These are phyloP conservation scores for Agelastica alni DNA, from an alignment of 2,888 invertebrate species.

Conservation along the genomic window DNA sequence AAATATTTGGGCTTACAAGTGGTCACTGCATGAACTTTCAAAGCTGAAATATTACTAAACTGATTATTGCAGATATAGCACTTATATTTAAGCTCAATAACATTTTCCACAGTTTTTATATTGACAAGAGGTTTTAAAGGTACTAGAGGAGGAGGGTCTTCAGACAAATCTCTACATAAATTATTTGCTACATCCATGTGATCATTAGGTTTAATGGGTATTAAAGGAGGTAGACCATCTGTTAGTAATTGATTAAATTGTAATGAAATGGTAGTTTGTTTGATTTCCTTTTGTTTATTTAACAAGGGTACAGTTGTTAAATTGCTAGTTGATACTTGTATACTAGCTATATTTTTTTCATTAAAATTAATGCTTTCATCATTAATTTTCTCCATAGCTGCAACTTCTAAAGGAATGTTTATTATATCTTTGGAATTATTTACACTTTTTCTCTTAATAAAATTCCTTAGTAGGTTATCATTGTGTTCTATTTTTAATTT, in stretches of 20 bases:
- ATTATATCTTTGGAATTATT: too few relatives aligned
- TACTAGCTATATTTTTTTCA: too few relatives aligned
- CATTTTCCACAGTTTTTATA: slow-evolving; percentile 5
- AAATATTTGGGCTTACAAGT: slow-evolving; percentile 39
- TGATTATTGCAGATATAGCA: slow-evolving; percentile 47
- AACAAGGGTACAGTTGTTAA: too few relatives aligned
- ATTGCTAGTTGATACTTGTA: too few relatives aligned
- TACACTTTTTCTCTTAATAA: slow-evolving; percentile 27
- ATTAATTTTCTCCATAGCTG: too few relatives aligned
- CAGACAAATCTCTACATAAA: slow-evolving; percentile 33
- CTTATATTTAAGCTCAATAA: slow-evolving; percentile 39
- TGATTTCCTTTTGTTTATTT: too few relatives aligned
- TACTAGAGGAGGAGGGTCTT: slow-evolving; percentile 50
- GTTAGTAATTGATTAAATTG: too few relatives aligned
- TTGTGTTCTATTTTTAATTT: slow-evolving; percentile 53
- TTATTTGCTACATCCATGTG: slow-evolving; percentile 16
- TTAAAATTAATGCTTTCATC: too few relatives aligned
- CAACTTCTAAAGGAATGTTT: too few relatives aligned
- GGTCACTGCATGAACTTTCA: slow-evolving; percentile 46
- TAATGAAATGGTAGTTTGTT: too few relatives aligned
- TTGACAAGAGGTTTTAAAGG: slow-evolving; percentile 45
- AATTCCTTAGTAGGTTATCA: slow-evolving; percentile 49
- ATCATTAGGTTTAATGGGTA: slow-evolving; percentile 42
- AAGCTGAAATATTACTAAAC: slow-evolving; percentile 41
- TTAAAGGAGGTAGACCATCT: slow-evolving; percentile 50